A percentile compares a stretch with the other conserved stretches of the same genome.
Evolutionary conservation across 2,113 vertebrate genomes (phyloP).

Genomic region (Gobius niger): DNA sequence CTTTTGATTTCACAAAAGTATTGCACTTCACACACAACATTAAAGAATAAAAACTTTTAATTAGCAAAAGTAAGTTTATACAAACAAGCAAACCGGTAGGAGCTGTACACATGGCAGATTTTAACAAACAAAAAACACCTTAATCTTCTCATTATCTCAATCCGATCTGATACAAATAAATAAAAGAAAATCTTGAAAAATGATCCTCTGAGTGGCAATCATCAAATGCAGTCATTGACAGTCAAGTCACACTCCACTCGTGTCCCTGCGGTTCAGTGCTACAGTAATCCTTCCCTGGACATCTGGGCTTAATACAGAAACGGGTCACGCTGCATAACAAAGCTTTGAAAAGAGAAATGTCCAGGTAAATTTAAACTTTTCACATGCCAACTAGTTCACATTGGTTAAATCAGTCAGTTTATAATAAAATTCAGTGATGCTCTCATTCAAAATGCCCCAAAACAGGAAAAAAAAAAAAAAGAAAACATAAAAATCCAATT

Average conservation of each 20-base stretch:
- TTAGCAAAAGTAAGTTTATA: constrained; percentile 47
- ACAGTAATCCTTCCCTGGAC: constrained; percentile 19
- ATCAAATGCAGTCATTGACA: constrained; percentile 32
- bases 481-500: constrained; percentile 9
- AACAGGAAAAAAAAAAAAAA: constrained; percentile 16
- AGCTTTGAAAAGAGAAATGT: constrained; percentile 24
- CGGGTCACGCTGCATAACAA: not conserved
- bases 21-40: constrained; percentile 1
- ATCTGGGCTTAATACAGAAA: constrained; percentile 6
- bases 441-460: constrained; percentile 34
- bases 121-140: constrained; percentile 27
- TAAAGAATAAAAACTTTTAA: constrained; percentile 54
- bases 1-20: not conserved
- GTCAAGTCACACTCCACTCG: constrained; percentile 32
- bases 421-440: constrained; percentile 20
- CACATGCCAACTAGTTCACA: constrained; percentile 67
- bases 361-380: constrained; percentile 46
- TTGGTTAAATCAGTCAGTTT: constrained; percentile 47
- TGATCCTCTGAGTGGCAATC: constrained; percentile 2
- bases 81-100: constrained; percentile 27
- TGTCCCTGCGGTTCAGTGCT: constrained; percentile 12
- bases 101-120: constrained; percentile 29
- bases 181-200: constrained; percentile 15
- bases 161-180: constrained; percentile 42
- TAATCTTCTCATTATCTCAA: not conserved